Percentiles rank a stretch among this genome's conserved stretches.
These are phyloP conservation scores for Halocynthia aurantium DNA, from an alignment of 23 tunicate species.

Conservation along the genomic window DNA sequence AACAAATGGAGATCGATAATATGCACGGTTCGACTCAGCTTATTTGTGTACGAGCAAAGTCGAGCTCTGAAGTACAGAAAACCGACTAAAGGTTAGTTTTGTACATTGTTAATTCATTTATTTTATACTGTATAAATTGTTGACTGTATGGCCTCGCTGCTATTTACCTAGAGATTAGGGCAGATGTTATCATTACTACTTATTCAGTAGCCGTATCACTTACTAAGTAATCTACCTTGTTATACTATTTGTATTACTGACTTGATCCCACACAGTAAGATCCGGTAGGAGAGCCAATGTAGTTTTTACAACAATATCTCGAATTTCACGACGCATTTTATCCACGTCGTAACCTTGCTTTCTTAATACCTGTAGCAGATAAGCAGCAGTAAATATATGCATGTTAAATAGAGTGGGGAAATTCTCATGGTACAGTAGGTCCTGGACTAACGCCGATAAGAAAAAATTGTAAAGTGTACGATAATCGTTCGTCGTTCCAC, in stretches of 20 bases:
- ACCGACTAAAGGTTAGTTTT: neutral
- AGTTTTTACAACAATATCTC: constrained; percentile 55
- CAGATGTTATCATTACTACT: no score
- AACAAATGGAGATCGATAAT: no score
- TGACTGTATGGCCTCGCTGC: neutral
- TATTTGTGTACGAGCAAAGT: no score
- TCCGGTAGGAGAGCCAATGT: constrained; percentile 73
- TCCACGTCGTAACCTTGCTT: constrained; percentile 74
- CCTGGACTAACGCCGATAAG: neutral
- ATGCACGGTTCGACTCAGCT: no score
- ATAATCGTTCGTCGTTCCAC: no score
- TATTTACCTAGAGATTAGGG: no score
- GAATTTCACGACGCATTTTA: constrained; percentile 58
- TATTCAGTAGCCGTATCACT: no score
- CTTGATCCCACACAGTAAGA: constrained; percentile 80
- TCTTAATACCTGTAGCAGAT: constrained; percentile 27
- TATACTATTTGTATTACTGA: constrained; percentile 34
- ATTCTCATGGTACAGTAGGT: neutral
- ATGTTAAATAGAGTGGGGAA: no score
- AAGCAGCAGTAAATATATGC: no score
- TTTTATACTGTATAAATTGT: neutral
- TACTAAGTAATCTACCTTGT: constrained; percentile 30
- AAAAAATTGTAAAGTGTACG: no score
- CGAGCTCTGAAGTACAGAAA: no score
- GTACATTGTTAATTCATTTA: neutral